A percentile compares a stretch with the other conserved stretches of the same genome.
Evolutionary conservation across 2,113 vertebrate genomes (phyloP).

Genomic region (Mesoclemmys tuberculata): DNA sequence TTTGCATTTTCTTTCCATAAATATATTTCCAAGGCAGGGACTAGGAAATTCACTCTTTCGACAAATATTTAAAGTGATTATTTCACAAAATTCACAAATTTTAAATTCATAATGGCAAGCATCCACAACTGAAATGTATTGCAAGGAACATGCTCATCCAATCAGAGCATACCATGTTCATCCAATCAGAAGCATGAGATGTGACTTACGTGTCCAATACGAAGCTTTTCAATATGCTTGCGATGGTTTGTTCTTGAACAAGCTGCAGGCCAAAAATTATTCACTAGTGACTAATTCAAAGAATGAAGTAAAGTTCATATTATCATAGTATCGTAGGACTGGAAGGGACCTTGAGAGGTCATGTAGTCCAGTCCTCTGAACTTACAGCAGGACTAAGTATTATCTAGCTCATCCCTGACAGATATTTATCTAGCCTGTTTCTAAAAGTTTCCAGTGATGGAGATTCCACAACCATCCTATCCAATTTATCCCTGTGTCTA

Average conservation of each 20-base stretch:
- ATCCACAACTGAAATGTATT: neutral
- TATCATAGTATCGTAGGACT: no score
- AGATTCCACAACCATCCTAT: no score
- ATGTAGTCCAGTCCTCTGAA: no score
- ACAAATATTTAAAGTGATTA: neutral
- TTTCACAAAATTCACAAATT: neutral
- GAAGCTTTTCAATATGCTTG: neutral
- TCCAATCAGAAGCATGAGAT: accelerated
- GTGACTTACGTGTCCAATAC: neutral
- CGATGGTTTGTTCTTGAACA: neutral
- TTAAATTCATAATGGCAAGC: neutral
- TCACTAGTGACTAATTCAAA: neutral
- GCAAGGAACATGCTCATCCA: accelerated
- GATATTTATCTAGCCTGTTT: no score
- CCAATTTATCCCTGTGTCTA: no score
- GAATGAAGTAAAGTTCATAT: neutral
- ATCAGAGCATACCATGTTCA: accelerated
- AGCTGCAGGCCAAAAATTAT: neutral
- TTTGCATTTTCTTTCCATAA: neutral
- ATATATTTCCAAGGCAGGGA: neutral
- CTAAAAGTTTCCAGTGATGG: no score
- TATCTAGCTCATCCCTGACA: no score
- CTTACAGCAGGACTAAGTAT: no score
- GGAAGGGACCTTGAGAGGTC: no score
- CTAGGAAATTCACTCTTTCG: neutral